A percentile compares a stretch with the other conserved stretches of the same genome.
Evolutionary conservation across 2,797 vertebrate genomes (phyloP).

Genomic region (Parauchenoglanis ngamensis): DNA sequence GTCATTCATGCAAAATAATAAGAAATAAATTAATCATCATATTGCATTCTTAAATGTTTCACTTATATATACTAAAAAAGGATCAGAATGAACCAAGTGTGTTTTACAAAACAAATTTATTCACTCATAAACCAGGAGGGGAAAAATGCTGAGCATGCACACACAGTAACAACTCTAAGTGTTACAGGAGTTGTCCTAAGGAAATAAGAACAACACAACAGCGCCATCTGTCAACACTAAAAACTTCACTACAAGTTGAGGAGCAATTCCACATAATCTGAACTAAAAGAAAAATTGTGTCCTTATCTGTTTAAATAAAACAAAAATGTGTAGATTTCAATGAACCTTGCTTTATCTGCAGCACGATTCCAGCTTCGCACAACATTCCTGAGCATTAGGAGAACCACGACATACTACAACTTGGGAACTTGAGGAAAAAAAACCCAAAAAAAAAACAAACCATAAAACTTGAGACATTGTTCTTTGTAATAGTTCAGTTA

Average conservation of each 20-base stretch:
- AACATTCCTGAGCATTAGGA: constrained; percentile 57
- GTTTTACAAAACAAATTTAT: constrained; percentile 43
- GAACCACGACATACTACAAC: constrained; percentile 36
- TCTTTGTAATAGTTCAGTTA: constrained; percentile 28
- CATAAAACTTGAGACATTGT: constrained; percentile 27
- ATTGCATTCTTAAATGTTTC: neutral
- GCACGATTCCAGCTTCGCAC: constrained; percentile 34
- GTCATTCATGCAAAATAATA: neutral
- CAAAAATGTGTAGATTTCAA: constrained; percentile 24
- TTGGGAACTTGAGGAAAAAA: neutral
- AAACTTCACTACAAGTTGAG: constrained; percentile 5
- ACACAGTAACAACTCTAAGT: neutral
- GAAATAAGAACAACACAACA: constrained; percentile 18
- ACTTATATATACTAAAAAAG: neutral
- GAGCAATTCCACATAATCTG: neutral
- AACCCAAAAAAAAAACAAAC: neutral
- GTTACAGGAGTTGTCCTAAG: neutral
- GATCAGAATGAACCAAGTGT: neutral
- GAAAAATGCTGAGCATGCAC: constrained; percentile 16
- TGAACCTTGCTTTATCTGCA: constrained; percentile 28
- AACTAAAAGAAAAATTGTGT: neutral
- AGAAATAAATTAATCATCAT: neutral
- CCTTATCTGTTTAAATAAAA: constrained; percentile 15
- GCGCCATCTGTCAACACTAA: constrained; percentile 24
- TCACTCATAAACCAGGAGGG: constrained; percentile 17